Percentiles rank a stretch among this genome's conserved stretches.
Conservation (phyloP, 2,888 invertebrate genomes). For the Halocaridina rubra region DNA sequence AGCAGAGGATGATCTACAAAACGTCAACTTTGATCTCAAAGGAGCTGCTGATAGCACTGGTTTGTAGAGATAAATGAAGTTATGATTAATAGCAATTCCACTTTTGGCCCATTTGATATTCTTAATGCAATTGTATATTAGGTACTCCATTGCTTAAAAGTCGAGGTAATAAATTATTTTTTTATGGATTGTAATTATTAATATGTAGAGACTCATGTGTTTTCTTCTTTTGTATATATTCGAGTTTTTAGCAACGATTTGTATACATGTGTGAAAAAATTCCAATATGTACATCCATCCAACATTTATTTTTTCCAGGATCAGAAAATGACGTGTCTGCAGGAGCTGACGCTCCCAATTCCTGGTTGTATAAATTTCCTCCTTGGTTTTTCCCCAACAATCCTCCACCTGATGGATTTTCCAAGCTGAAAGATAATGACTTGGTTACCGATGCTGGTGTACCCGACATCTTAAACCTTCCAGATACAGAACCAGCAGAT, state of each 20-base stretch:
- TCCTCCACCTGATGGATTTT: slow-evolving; percentile 31
- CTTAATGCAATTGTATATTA: too few species aligned
- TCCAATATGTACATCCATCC: too few species aligned
- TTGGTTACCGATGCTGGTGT: neutral
- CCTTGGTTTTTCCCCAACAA: slow-evolving; percentile 46
- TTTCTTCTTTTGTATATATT: neutral
- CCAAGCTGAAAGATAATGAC: too few species aligned
- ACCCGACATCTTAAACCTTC: neutral
- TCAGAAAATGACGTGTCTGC: neutral
- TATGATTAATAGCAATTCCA: too few species aligned
- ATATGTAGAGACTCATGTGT: neutral
- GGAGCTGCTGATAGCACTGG: too few species aligned
- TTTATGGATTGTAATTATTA: neutral
- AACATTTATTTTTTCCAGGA: neutral
- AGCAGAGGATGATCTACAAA: too few species aligned
- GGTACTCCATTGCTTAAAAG: too few species aligned
- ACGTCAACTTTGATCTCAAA: too few species aligned
- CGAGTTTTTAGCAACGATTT: neutral
- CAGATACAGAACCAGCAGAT: neutral
- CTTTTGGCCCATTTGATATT: too few species aligned
- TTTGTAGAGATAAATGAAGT: too few species aligned
- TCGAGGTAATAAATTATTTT: too few species aligned
- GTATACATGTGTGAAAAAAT: neutral
- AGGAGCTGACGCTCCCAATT: neutral
- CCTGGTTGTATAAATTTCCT: slow-evolving; percentile 58